Base-by-base conservation (phyloP, 2,113 vertebrate species). In the Aptenodytes patagonicus region DNA sequence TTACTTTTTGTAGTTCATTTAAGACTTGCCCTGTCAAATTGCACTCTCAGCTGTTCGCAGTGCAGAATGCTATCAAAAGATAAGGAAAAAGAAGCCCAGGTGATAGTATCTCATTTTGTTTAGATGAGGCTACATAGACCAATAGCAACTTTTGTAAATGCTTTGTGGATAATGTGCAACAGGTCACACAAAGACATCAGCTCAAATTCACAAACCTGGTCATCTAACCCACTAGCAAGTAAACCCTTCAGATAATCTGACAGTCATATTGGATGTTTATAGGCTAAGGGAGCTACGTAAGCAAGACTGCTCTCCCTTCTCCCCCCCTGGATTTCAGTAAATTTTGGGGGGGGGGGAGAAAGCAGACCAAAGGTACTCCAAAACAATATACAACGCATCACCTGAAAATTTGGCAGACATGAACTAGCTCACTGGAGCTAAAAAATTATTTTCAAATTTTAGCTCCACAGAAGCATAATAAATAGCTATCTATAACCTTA, bases 321-420 rank as follows among this genome's bases (percentile, higher is more conserved):
- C n/a, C 3, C 8, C 1, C 16, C 7, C 2, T 8, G 15, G 15
- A 72, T 28, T 58, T 47, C n/a, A 9, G 60, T 47, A 55, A 8
- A 13, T 18, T 9, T 7, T n/a, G n/a, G 5, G 10, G 11, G 3
- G 0, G 14, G 18, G 3, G 2, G 0, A 25, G 84, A 88, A 88
- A 90, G 58, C 51, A 71, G 42, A 61, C 10, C 28, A 85, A 58
- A 55, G 14, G 17, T 55, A 73, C 17, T 60, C 38, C 16, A 25
- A 34, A 84, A 34, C 13, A 57, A 51, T 24, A 68, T 7, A 60
- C 40, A 66, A 38, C 7, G 11, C n/a, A 84, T 22, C 75, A 83
- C 8, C 17, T 61, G 34, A 85, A 95, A 86, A 80, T 58, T 83
- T 22, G 46, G 13, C 17, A 83, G 36, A 70, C 1, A 3, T 25